Evolutionary conservation across 1,140 invertebrate species (phyloP).

Genomic region (Dinoponera quadriceps): DNA sequence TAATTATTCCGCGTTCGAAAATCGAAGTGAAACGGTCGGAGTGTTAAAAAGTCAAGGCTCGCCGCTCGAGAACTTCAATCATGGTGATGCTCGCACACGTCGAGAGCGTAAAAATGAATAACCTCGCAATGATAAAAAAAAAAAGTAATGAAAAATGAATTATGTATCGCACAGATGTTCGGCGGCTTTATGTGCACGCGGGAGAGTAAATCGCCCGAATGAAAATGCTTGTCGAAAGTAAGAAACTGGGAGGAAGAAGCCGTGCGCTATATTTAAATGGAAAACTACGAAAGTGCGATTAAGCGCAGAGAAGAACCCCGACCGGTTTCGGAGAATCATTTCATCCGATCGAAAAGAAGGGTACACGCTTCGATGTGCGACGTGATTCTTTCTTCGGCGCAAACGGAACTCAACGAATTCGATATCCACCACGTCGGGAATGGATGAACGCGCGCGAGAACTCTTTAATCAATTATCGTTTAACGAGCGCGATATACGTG

Average conservation of each 20-base stretch:
- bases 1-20: conserved; percentile 14
- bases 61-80: not conserved
- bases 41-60: not conserved
- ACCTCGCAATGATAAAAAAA: not conserved
- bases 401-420: not conserved
- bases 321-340: not conserved
- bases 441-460: conserved; percentile 28
- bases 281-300: not conserved
- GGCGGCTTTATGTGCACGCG: not conserved
- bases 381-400: not conserved
- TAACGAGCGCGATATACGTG: conserved; percentile 27
- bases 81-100: not conserved
- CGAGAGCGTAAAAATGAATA: conserved; percentile 12
- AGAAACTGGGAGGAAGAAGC: conserved; percentile 7
- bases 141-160: not conserved
- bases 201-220: not conserved
- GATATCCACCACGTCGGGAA: not conserved
- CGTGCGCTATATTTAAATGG: not conserved
- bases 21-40: not conserved
- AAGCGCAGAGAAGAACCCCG: not conserved
- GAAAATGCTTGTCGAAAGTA: not conserved
- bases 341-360: not conserved
- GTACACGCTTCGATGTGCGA: conserved; percentile 10
- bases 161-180: not conserved
- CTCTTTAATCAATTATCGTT: conserved; percentile 32